Conservation (phyloP, 2,113 vertebrate species). For the Litocranius walleri region DNA sequence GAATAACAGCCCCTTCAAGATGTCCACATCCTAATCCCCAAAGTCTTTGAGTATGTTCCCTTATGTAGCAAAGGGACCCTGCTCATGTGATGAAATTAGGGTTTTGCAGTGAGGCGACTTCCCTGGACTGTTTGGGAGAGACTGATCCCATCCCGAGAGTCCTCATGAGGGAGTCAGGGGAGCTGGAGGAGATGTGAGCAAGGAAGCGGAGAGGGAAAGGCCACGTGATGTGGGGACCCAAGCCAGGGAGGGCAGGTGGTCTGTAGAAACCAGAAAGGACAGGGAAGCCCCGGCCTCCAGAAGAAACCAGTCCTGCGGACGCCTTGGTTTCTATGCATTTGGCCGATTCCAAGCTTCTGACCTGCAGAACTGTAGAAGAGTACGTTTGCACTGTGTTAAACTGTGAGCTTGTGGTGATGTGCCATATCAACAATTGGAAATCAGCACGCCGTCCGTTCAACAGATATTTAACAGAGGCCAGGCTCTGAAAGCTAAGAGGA, state of each 20-base stretch:
- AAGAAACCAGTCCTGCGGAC: background rate
- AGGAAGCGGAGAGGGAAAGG: background rate
- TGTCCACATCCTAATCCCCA: background rate
- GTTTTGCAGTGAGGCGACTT: background rate
- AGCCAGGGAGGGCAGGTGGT: background rate
- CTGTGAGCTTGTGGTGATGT: background rate
- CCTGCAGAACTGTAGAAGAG: background rate
- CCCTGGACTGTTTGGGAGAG: background rate
- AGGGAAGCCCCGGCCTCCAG: background rate
- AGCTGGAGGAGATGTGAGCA: background rate
- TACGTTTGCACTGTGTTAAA: background rate
- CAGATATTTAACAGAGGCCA: background rate
- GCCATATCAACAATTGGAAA: background rate
- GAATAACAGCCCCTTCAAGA: background rate
- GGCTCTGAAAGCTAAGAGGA: background rate
- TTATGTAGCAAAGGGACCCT: background rate
- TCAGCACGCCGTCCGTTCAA: background rate
- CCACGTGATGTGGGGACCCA: background rate
- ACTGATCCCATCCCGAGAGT: no score
- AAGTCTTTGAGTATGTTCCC: background rate
- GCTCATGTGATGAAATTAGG: background rate
- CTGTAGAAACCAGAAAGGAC: background rate
- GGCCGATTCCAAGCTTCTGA: background rate
- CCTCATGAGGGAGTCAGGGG: background rate
- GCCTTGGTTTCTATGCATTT: background rate